Conservation (phyloP, 2,113 vertebrate species). For the Gobio gobio region DNA sequence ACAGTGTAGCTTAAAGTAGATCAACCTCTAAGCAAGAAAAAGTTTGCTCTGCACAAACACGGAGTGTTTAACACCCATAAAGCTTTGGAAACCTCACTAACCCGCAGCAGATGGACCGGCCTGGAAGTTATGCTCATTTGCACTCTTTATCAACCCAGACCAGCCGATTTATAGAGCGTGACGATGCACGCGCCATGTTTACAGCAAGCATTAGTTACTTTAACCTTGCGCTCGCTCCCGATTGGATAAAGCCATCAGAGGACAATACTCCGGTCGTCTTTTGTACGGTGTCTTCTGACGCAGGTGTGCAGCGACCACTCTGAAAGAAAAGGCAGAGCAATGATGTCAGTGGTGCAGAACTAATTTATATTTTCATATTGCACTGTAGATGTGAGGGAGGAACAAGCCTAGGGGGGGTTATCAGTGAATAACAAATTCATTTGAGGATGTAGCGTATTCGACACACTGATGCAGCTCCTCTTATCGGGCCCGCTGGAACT, state of each 20-base stretch:
- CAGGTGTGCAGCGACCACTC: not conserved
- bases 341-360: slow-evolving; percentile 65
- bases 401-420: slow-evolving; percentile 61
- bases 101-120: slow-evolving; percentile 55
- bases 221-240: slow-evolving; percentile 48
- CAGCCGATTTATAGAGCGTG: slow-evolving; percentile 50
- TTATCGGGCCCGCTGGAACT: slow-evolving; percentile 59
- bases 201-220: slow-evolving; percentile 43
- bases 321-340: slow-evolving; percentile 11
- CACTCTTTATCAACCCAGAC: slow-evolving; percentile 56
- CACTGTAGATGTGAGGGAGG: slow-evolving; percentile 50
- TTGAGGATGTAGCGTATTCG: slow-evolving; percentile 63
- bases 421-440: slow-evolving; percentile 69
- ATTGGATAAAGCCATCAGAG: slow-evolving; percentile 29
- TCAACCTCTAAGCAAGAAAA: not conserved
- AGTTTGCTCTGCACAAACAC: not conserved
- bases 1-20: too few relatives aligned
- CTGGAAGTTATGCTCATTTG: slow-evolving; percentile 53
- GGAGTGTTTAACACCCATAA: slow-evolving; percentile 31
- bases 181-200: slow-evolving; percentile 33
- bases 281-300: not conserved
- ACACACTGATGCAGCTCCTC: slow-evolving; percentile 47
- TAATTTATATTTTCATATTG: slow-evolving; percentile 71
- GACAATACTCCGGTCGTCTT: slow-evolving; percentile 15
- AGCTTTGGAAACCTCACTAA: slow-evolving; percentile 40